A percentile compares a stretch with the other conserved stretches of the same genome.
These are phyloP conservation scores for Xyliphius kryptos DNA, from an alignment of 2,113 vertebrate genomes.

Conservation along the genomic window DNA sequence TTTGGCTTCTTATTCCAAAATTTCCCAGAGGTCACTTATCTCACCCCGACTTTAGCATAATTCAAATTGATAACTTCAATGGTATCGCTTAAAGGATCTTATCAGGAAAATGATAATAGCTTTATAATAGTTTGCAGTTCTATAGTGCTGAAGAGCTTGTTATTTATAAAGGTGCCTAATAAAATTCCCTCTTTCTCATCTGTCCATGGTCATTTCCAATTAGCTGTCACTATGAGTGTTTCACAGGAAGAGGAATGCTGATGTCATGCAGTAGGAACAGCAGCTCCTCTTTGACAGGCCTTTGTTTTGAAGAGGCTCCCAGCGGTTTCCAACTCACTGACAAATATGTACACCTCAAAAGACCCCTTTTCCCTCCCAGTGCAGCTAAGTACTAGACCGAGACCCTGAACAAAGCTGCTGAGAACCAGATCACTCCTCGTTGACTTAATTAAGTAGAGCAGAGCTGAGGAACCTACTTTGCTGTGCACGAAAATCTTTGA, in stretches of 20 bases:
- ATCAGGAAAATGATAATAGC: too few species aligned
- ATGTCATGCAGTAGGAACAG: conserved; percentile 24
- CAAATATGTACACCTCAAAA: conserved; percentile 30
- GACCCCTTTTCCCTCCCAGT: conserved; percentile 4
- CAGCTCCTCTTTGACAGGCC: background rate
- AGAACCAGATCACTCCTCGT: conserved; percentile 2
- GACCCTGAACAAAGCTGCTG: too few species aligned
- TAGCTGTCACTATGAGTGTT: conserved; percentile 25
- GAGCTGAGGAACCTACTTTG: too few species aligned
- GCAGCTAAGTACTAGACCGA: background rate
- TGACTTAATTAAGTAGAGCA: conserved; percentile 34
- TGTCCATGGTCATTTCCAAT: conserved; percentile 26
- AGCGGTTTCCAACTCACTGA: conserved; percentile 14
- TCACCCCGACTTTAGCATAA: too few species aligned
- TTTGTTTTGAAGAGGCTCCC: conserved; percentile 27
- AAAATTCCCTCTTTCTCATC: background rate
- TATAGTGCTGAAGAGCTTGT: too few species aligned
- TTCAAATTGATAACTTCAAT: too few species aligned
- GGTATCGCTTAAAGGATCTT: too few species aligned
- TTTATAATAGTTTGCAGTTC: background rate
- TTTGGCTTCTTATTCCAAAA: too few species aligned
- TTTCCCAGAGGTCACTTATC: too few species aligned
- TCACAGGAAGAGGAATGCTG: conserved; percentile 27
- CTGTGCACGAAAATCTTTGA: too few species aligned
- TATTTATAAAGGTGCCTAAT: background rate